Evolutionary conservation across 2,113 vertebrate species (phyloP), one percentile per base, ranked within the genome.

Genomic region (Silurus meridionalis): DNA sequence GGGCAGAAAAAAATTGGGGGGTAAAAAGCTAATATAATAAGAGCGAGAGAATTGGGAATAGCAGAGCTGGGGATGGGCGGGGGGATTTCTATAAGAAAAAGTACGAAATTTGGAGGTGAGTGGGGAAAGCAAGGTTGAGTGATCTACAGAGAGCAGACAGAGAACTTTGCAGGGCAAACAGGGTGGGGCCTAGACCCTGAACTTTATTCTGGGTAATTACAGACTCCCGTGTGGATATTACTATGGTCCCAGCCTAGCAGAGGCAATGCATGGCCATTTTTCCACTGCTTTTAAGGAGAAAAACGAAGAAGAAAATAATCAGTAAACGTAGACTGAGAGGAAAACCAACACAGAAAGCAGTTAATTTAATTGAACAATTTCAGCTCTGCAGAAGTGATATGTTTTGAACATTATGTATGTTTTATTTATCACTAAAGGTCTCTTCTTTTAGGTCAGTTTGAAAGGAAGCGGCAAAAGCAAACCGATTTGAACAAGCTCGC

Each of bases 181-280:
- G 85, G 94, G 95, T 89, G 91, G 90, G 91, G 92, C 89, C 66
- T 93, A 89, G 93, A 94, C 94, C 94, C 93, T 94, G 93, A 92
- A 90, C 90, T 87, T 82, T 91, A 94, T 93, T 92, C 94, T 94
- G 93, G 94, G 93, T 95, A 96, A 96, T 96, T 96, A 96, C 94
- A 95, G 94, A 89, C 93, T 95, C 92, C 92, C 91, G 93, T 92
- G 93, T 93, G 93, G 92, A 95, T 95, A 94, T 96, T 95, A 95
- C 94, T 94, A 90, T 94, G 93, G 92, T 93, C 91, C 87, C 89
- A 94, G 93, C 88, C 89, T 93, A 93, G 91, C 50, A 58, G 91
- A 85, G 80, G 90, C 91, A 90, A 93, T 83, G 58, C 88, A 69
- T 87, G 91, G 91, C 89, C 92, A 92, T 90, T 94, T 92, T 94